These are phyloP conservation scores for Drosophila lutescens DNA, from an alignment of 2,888 invertebrate genomes.

Conservation along the genomic window DNA sequence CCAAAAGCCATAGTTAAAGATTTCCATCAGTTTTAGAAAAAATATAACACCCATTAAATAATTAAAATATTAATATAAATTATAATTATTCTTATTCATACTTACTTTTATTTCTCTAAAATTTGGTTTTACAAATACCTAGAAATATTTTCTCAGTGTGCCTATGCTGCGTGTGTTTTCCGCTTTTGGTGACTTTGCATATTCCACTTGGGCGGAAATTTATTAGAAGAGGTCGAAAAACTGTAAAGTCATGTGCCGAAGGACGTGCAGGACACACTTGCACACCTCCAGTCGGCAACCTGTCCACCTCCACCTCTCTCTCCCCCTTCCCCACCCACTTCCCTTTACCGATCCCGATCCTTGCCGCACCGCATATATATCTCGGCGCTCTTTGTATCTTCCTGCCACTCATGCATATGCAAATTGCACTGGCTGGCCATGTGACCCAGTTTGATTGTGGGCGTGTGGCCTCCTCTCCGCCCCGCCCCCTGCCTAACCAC, in stretches of 20 bases:
- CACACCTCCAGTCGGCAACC: conserved; percentile 33
- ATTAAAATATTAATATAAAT: neutral
- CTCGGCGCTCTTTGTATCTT: conserved; percentile 36
- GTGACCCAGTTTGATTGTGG: conserved; percentile 76
- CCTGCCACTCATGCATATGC: conserved; percentile 68
- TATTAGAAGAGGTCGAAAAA: conserved; percentile 69
- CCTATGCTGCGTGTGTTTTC: conserved; percentile 24
- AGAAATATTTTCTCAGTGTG: conserved; percentile 3
- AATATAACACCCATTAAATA: too few species aligned
- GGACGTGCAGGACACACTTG: conserved; percentile 48
- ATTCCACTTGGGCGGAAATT: conserved; percentile 66
- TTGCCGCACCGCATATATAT: conserved; percentile 8
- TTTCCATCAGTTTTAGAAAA: too few species aligned
- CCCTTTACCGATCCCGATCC: conserved; percentile 4
- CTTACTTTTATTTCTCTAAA: neutral
- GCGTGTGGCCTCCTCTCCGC: conserved; percentile 42
- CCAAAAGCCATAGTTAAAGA: too few species aligned
- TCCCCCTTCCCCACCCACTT: too few species aligned
- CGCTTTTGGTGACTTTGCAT: conserved; percentile 69
- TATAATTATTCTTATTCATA: too few species aligned
- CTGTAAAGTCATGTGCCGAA: conserved; percentile 62
- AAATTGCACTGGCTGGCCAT: conserved; percentile 62
- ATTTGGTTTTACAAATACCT: too few species aligned
- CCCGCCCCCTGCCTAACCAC: neutral
- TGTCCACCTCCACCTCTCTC: conserved; percentile 7